Percentiles rank a stretch among this genome's conserved stretches.
These are phyloP conservation scores for Harlomillsia oculata DNA, from an alignment of 1,140 invertebrate genomes.

Conservation along the genomic window DNA sequence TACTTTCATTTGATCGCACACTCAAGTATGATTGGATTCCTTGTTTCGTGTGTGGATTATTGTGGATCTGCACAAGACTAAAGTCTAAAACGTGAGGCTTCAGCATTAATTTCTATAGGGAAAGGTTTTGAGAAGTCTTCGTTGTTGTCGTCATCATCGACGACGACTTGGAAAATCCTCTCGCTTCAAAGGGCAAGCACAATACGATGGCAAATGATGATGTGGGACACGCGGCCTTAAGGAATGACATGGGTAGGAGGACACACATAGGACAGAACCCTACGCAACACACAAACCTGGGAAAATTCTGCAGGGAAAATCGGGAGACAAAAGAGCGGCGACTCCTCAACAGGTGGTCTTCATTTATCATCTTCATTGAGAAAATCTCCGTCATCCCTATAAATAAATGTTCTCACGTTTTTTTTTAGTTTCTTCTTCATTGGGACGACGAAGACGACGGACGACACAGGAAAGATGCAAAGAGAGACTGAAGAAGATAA, in stretches of 20 bases:
- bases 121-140: no score
- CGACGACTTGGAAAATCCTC: no score
- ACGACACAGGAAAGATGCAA: no score
- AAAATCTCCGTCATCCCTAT: constrained; percentile 30
- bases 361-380: constrained; percentile 36
- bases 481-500: no score
- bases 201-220: constrained; percentile 35
- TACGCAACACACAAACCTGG: constrained; percentile 17
- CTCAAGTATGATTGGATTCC: no score
- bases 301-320: constrained; percentile 31
- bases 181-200: constrained; percentile 19
- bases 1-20: no score
- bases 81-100: no score
- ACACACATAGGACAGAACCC: constrained; percentile 6
- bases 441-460: no score
- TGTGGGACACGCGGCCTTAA: constrained; percentile 29
- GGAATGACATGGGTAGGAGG: constrained; percentile 1
- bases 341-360: constrained; percentile 36
- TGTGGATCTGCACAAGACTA: no score
- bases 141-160: no score
- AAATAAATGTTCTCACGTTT: constrained; percentile 35
- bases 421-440: constrained; percentile 12
- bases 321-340: constrained; percentile 34
- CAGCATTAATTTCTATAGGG: no score
- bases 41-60: no score